Percentiles rank a stretch among this genome's conserved stretches.
These are phyloP conservation scores for Mythimna impura DNA, from an alignment of 2,888 invertebrate species.

Conservation along the genomic window DNA sequence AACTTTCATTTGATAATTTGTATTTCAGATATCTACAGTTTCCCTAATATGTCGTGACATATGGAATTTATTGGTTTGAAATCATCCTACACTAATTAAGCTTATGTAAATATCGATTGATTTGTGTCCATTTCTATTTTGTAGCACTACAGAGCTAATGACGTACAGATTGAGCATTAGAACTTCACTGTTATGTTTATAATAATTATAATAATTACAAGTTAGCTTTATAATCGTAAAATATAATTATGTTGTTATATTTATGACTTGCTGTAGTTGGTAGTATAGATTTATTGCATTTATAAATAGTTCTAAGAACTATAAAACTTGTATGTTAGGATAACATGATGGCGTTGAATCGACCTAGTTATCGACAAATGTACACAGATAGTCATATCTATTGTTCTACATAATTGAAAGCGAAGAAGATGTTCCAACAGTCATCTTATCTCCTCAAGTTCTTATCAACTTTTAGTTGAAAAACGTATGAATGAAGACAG, in stretches of 20 bases:
- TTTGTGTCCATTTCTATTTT: constrained; percentile 18
- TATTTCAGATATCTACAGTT: neutral
- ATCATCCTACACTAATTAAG: neutral
- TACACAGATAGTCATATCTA: constrained; percentile 35
- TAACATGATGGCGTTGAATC: constrained; percentile 26
- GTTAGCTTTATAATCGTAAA: constrained; percentile 46
- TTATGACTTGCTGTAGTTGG: constrained; percentile 36
- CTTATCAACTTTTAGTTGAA: constrained; percentile 45
- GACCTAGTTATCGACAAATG: constrained; percentile 37
- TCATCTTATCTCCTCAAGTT: constrained; percentile 29
- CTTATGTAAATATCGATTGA: constrained; percentile 1
- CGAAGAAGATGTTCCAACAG: constrained; percentile 29
- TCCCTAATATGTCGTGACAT: neutral
- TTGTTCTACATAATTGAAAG: constrained; percentile 42
- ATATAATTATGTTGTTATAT: constrained; percentile 50
- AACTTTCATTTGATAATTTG: neutral
- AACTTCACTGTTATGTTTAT: constrained; percentile 36
- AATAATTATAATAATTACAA: constrained; percentile 41
- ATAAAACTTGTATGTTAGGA: constrained; percentile 32
- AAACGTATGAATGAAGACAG: constrained; percentile 33
- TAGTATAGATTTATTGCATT: constrained; percentile 51
- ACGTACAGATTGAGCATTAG: constrained; percentile 25
- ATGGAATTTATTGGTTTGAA: constrained; percentile 4
- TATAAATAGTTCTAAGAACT: constrained; percentile 49
- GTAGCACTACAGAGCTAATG: neutral